These are phyloP conservation scores for Zygaena filipendulae DNA, from an alignment of 2,888 invertebrate species.

Conservation along the genomic window DNA sequence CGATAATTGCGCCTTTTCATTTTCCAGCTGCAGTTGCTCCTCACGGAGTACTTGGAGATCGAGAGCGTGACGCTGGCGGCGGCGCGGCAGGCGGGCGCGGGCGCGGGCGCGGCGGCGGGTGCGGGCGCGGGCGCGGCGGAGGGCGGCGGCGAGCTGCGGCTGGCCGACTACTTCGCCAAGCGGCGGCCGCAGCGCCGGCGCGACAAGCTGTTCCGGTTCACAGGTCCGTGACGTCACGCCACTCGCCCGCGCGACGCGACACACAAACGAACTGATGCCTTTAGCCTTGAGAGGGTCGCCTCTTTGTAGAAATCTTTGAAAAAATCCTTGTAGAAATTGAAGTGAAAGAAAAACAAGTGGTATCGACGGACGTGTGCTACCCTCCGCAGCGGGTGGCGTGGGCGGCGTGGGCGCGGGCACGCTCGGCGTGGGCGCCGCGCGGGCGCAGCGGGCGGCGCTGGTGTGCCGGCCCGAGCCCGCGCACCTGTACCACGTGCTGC, in stretches of 20 bases:
- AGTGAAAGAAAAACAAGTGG: no score
- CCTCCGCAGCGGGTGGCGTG: slow-evolving; percentile 9
- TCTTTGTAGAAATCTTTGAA: no score
- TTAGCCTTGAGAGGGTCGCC: no score
- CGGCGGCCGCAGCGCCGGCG: slow-evolving; percentile 36
- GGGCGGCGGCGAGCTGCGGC: slow-evolving; percentile 21
- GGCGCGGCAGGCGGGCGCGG: slow-evolving; percentile 30
- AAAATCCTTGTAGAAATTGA: no score
- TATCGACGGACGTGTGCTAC: no score
- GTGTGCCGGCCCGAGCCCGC: slow-evolving; percentile 79
- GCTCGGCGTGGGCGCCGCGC: no score
- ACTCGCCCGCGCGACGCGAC: not conserved
- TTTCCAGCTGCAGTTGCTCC: slow-evolving; percentile 80
- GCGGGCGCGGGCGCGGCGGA: slow-evolving; percentile 16
- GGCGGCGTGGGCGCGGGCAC: slow-evolving; percentile 13
- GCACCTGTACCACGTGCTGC: slow-evolving; percentile 82
- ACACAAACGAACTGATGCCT: no score
- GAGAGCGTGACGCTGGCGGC: slow-evolving; percentile 78
- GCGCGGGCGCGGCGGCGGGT: slow-evolving; percentile 14
- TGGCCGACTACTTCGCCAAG: slow-evolving; percentile 49
- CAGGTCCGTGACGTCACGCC: slow-evolving; percentile 24
- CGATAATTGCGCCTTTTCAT: slow-evolving; percentile 4
- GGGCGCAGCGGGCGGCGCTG: slow-evolving; percentile 38
- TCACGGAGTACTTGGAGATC: slow-evolving; percentile 89
- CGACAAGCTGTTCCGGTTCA: slow-evolving; percentile 37